Base-by-base conservation (phyloP, 2,888 invertebrate species). In the Heliconius sara region DNA sequence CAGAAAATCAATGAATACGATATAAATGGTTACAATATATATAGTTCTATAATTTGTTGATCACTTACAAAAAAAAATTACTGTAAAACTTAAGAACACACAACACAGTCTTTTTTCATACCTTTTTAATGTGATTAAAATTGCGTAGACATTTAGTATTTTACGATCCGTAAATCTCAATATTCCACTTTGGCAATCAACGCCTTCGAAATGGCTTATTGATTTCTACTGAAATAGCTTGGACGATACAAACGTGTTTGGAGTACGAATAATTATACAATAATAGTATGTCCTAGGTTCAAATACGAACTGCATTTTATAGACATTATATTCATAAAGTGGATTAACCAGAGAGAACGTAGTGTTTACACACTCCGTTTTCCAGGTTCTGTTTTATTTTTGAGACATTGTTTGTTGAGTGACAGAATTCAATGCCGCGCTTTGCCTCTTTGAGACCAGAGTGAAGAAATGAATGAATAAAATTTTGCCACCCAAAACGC, bases 121-220 rank as follows among this genome's bases (percentile, higher is more conserved):
- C 34, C 60, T 34, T 34, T 73, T 73, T 57, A 57, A 57, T 60
- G 57, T 57, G n/a, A 47, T 60, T 74, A 68, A 78, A 74, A 68
- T 78, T 74, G 68, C 78, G 74, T 68, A 78, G 27, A 74, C 30
- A 47, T 74, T 68, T 74, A 78, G 78, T 57, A 22, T 68, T 74
- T 78, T 78, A 78, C 78, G 78, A 78, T 78, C 74, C 60, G 74
- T 74, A 78, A 78, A 78, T 78, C 78, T 78, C 68, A 74, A 68
- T 74, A 67, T 78, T 78, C 67, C 72, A 73, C 13, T 73, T 73
- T 57, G 68, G 43, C 78, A 43, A 78, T 78, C 74, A 68, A 74
- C 67, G 67, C 60, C 67, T 68, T 43, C 74, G 60, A 60, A 74
- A 78, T 78, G 67, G 78, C 68, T 74, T 78, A 78, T 78, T 78